phyloP scores from a whole-genome alignment of 2,888 invertebrate species.

The Norana najaformis region DNA sequence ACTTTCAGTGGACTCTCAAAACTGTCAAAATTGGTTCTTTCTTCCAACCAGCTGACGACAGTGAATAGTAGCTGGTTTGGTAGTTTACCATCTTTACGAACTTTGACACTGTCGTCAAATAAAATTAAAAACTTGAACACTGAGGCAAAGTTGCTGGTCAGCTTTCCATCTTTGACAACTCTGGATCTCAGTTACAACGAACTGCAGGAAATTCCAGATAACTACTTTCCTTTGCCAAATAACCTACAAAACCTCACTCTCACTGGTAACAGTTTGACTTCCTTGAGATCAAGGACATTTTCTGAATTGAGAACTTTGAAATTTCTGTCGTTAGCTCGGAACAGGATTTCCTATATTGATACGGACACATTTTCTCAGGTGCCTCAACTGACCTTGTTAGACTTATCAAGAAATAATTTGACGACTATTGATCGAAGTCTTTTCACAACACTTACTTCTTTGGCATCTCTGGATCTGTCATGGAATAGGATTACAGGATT shows the following conservation, averaged over 20 bases:
- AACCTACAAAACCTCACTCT: constrained; percentile 9
- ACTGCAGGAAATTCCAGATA: not conserved
- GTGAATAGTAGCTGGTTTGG: not conserved
- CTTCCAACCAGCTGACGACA: not conserved
- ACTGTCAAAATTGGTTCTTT: constrained; percentile 19
- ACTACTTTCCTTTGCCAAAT: not conserved
- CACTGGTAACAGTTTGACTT: not conserved
- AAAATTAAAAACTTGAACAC: not conserved
- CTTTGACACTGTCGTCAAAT: not conserved
- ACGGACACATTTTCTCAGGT: not conserved
- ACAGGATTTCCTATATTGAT: not conserved
- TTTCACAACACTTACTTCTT: not conserved
- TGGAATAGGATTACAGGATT: not conserved
- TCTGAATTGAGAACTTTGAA: not conserved
- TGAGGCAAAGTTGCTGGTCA: not conserved
- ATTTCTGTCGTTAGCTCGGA: not conserved
- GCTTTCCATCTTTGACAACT: not conserved
- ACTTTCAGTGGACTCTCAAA: not conserved
- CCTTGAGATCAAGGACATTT: not conserved
- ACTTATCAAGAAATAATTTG: not conserved
- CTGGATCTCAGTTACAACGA: constrained; percentile 16
- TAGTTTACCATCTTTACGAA: not conserved
- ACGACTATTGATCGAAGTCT: not conserved
- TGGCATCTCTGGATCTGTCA: not conserved
- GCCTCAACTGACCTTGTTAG: not conserved